Percentiles rank a stretch among this genome's conserved stretches.
phyloP scores from a whole-genome alignment of 2,888 invertebrate species.

The Ptychoptera albimana region DNA sequence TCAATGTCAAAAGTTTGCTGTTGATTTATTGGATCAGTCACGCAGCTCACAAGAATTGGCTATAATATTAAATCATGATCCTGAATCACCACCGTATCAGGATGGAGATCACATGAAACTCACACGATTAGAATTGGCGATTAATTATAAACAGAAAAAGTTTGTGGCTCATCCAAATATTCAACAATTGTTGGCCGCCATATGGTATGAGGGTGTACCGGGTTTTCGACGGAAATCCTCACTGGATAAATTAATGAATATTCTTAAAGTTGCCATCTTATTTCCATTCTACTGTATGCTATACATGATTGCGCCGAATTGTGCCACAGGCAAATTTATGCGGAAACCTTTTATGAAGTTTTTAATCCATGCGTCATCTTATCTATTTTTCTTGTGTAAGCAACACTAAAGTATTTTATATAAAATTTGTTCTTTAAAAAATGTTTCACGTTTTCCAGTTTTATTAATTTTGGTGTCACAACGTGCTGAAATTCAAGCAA shows the following conservation, averaged over 20 bases:
- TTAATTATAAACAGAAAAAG: constrained; percentile 91
- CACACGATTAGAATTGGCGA: constrained; percentile 74
- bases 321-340: constrained; percentile 64
- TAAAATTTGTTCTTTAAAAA: neutral
- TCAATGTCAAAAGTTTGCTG: constrained; percentile 82
- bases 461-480: constrained; percentile 85
- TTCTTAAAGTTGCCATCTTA: constrained; percentile 57
- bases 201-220: constrained; percentile 93
- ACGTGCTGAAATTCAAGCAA: constrained; percentile 62
- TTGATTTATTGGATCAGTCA: constrained; percentile 78
- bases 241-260: constrained; percentile 54
- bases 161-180: constrained; percentile 93
- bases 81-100: constrained; percentile 51
- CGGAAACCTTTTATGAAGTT: constrained; percentile 95
- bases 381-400: constrained; percentile 85
- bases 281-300: constrained; percentile 77
- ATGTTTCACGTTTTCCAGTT: constrained; percentile 36
- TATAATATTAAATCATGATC: constrained; percentile 85
- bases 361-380: constrained; percentile 84
- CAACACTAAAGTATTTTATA: constrained; percentile 16
- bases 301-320: constrained; percentile 75
- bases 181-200: constrained; percentile 75
- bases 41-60: constrained; percentile 86
- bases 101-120: constrained; percentile 73
- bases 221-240: constrained; percentile 76